A percentile compares a stretch with the other conserved stretches of the same genome.
Evolutionary conservation across 1,140 invertebrate species (phyloP).

Genomic region (Melipona quadrifasciata): DNA sequence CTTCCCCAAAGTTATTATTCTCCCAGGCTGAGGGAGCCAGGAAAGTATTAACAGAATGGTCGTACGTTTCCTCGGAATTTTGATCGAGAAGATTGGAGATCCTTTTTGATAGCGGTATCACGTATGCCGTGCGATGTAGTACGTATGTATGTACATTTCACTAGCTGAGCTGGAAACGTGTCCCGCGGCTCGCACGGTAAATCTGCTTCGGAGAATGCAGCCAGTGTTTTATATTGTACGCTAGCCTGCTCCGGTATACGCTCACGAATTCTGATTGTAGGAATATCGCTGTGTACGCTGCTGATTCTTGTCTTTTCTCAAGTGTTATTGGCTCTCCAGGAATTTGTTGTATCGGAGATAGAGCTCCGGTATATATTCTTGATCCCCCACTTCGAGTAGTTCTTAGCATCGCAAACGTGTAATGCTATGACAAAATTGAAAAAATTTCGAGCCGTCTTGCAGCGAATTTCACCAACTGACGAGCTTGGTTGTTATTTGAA

Average conservation of each 20-base stretch:
- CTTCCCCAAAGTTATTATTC: too few species aligned
- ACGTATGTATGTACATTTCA: neutral
- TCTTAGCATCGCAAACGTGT: neutral
- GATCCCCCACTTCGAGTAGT: neutral
- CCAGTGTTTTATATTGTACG: slow-evolving; percentile 5
- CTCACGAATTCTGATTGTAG: neutral
- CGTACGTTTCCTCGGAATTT: neutral
- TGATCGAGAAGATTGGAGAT: neutral
- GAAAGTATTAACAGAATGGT: neutral
- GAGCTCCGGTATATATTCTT: neutral
- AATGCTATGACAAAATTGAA: neutral
- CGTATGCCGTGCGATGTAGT: neutral
- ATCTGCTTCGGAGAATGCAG: neutral
- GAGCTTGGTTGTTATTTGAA: too few species aligned
- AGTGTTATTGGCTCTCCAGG: neutral
- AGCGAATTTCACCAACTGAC: neutral
- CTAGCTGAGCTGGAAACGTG: neutral
- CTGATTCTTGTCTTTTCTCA: neutral
- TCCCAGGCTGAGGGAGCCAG: too few species aligned
- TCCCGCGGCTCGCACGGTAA: neutral
- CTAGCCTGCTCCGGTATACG: neutral
- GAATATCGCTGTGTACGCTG: neutral
- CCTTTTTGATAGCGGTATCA: neutral
- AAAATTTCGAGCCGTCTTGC: neutral
- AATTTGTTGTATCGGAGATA: neutral